Evolutionary conservation across 2,113 vertebrate genomes (phyloP), one percentile per base, ranked within the genome.

Genomic region (Salvelinus sp.): DNA sequence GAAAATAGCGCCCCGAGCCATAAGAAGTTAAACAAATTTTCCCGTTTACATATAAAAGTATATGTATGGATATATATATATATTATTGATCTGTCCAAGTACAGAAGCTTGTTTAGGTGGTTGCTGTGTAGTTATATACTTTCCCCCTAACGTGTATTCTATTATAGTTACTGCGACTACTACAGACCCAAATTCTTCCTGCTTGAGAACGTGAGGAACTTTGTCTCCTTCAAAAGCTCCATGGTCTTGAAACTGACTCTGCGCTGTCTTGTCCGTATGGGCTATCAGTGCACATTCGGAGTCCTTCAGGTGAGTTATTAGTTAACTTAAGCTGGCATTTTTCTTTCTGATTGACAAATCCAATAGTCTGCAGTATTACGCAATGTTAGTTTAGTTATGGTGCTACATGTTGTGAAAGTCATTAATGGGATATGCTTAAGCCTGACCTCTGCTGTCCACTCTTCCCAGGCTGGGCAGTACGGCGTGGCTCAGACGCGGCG

Each of bases 181-280:
- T 99, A 98, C 93, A 92, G 97, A 65, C 97, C 97, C 0, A 94
- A 96, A 7, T 98, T 94, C 85, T 99, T 99, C 89, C 93, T 98
- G 2, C 92, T 98, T 85, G 97, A 98, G 89, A 99, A 98, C 0
- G 96, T 98, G 79, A 88, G 97, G 82, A 98, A 99, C 76, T 99
- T 99, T 0, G 96, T 98, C 6, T 99, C 97, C 9, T 99, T 98
- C 89, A 97, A 98, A 82, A 94, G 93, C 48, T 99, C 97, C 83
- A 98, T 98, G 97, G 96, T 99, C 72, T 90, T 99, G 7, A 98
- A 98, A 90, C 94, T 99, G 71, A 99, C 97, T 0, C 80, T 99
- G 22, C 95, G 97, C 76, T 98, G 97, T 86, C 94, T 99, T 0
- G 96, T 98, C 73, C 94, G 95, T 68, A 98, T 99, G 97, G 97